Evolutionary conservation across 2,888 invertebrate genomes (phyloP), one percentile per base, ranked within the genome.

Genomic region (Platycheirus albimanus): DNA sequence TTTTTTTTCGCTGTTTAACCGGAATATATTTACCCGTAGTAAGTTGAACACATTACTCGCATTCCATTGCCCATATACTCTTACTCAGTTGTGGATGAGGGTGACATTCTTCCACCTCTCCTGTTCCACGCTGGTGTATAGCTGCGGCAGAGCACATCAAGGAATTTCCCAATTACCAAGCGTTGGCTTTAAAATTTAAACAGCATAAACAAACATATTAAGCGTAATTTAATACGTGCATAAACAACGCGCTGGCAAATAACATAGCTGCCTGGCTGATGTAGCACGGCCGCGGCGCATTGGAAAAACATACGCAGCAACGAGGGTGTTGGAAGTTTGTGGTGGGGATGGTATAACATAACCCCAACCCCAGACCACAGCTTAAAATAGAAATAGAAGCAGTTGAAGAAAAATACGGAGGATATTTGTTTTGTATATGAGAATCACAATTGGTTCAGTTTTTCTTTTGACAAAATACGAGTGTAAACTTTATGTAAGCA

Each of bases 171-270:
- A 83, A 83, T 83, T 78, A 83, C 77, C 72, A 72, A 41, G 69
- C 72, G 72, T 78, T 83, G 83, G 77, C 83, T 83, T 83, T 83
- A 83, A 83, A 83, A 83, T 83, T 83, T 85, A 83, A 81, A 85
- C 56, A 64, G 54, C 79, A 84, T 66, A 85, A 83, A 84, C 84
- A 85, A 85, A 86, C 81, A 81, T 84, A 86, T 86, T 86, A 86
- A 84, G 71, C 72, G 78, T 85, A 85, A 86, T 85, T 86, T 86
- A 85, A 85, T 85, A 85, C 85, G 77, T 75, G 70, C 81, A 85
- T 83, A 83, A 83, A 83, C 83, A 83, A 83, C 43, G 49, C 28
- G 49, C 28, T 28, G 54, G 67, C 81, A 83, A 83, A 83, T 76
- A 83, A 83, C 83, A 69, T 54, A 38, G 64, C 72, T 74, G 74